Evolutionary conservation across 2,797 vertebrate genomes (phyloP), one percentile per base, ranked within the genome.

Genomic region (Mallotus villosus): DNA sequence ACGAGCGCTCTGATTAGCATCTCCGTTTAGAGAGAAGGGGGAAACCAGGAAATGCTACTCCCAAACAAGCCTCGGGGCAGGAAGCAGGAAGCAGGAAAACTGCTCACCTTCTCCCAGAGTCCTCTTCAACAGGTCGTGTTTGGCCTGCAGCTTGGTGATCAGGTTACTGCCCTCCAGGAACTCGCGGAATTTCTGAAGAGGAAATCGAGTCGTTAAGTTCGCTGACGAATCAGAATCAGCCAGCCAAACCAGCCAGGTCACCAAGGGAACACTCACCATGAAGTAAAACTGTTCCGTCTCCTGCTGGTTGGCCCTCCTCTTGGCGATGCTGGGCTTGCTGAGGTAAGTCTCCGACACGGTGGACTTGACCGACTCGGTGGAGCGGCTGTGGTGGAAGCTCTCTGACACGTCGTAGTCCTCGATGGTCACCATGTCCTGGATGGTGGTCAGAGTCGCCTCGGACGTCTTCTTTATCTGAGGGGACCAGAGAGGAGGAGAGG

Each of bases 271-370:
- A 71, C 84, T 67, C 85, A 99, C 98, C 96, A 98, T 97, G 82
- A 99, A 99, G 91, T 99, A 99, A 91, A 99, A 99, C 78, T 99
- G 96, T 85, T 99, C 98, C 0, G 98, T 99, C 88, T 99, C 98
- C 89, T 99, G 97, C 88, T 98, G 97, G 91, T 99, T 99, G 63
- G 98, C 97, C 76, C 98, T 94, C 84, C 97, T 93, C 90, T 99
- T 99, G 72, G 97, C 97, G 3, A 99, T 97, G 92, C 97, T 99
- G 46, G 96, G 97, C 76, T 99, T 99, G 88, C 96, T 99, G 81
- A 99, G 90, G 89, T 98, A 99, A 0, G 97, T 98, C 88, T 99
- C 98, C 0, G 97, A 99, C 75, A 98, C 96, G 0, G 96, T 96
- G 65, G 98, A 99, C 85, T 96, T 98, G 75, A 99, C 96, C 0